These are phyloP conservation scores for Solenopsis invicta DNA, from an alignment of 1,140 invertebrate genomes.

Conservation along the genomic window DNA sequence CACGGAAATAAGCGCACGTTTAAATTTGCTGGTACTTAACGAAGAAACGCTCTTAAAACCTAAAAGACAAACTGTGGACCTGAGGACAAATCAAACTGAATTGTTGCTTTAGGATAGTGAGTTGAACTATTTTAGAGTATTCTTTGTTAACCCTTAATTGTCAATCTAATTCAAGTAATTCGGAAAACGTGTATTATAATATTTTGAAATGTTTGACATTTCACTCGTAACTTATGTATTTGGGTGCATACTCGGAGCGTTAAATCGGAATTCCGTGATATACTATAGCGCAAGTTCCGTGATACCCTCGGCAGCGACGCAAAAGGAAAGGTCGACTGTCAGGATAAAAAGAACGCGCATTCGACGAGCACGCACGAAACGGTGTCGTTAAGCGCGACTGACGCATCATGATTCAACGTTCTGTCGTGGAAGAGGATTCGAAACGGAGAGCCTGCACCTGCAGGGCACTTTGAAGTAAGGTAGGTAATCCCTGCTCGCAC, in stretches of 20 bases:
- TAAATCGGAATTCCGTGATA: conserved; percentile 15
- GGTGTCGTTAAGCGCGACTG: conserved; percentile 74
- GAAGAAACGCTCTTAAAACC: background rate
- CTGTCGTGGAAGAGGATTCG: conserved; percentile 79
- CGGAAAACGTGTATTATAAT: no score
- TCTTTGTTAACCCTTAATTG: conserved; percentile 4
- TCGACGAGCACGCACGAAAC: conserved; percentile 68
- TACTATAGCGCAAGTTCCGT: background rate
- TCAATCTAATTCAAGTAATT: conserved; percentile 19
- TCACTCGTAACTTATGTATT: background rate
- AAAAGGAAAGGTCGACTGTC: conserved; percentile 10
- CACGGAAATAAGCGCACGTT: conserved; percentile 29
- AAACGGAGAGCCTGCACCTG: conserved; percentile 84
- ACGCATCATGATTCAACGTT: conserved; percentile 84
- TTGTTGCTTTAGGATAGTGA: background rate
- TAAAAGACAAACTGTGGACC: background rate
- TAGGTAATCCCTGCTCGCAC: conserved; percentile 85
- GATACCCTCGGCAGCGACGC: background rate
- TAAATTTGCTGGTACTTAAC: conserved; percentile 37
- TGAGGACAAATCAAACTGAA: conserved; percentile 7
- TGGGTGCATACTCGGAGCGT: background rate
- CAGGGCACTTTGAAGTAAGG: conserved; percentile 86
- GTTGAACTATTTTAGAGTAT: background rate
- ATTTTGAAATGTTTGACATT: background rate
- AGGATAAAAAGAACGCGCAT: conserved; percentile 63